A percentile compares a stretch with the other conserved stretches of the same genome.
Conservation (phyloP, 92 coral and sea anemone species). For the Meandrina meandrites region DNA sequence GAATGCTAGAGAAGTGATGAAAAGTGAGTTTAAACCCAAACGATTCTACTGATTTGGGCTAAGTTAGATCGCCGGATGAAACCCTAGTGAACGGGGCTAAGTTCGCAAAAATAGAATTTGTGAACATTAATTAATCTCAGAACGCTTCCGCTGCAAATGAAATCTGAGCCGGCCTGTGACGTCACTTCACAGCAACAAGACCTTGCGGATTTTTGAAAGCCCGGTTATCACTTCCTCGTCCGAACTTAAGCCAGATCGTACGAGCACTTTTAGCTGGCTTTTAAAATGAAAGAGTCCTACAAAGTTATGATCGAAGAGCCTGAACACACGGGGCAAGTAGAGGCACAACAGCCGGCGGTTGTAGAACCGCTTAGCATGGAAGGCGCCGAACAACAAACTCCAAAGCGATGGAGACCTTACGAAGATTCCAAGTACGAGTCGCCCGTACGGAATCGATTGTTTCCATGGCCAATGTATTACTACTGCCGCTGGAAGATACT, state of each 20-base stretch:
- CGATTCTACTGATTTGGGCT: no score
- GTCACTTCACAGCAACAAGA: no score
- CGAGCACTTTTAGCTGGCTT: neutral
- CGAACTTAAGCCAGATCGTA: neutral
- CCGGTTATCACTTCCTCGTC: no score
- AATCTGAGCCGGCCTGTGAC: no score
- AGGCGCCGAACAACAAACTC: slow-evolving; percentile 13
- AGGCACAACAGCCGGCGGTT: slow-evolving; percentile 19
- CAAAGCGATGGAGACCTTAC: slow-evolving; percentile 58
- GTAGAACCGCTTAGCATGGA: slow-evolving; percentile 46
- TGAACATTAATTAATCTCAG: no score
- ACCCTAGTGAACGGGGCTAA: no score
- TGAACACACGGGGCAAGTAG: neutral
- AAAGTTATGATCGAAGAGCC: slow-evolving; percentile 40
- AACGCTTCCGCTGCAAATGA: no score
- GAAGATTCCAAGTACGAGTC: slow-evolving; percentile 75
- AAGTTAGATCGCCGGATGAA: no score
- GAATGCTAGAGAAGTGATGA: no score
- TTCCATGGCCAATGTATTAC: slow-evolving; percentile 50
- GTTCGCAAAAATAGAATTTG: no score
- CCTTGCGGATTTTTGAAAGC: no score
- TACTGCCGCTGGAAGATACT: slow-evolving; percentile 67
- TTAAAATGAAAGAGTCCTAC: slow-evolving; percentile 27
- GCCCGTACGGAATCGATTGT: slow-evolving; percentile 66
- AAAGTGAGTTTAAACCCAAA: no score